phyloP scores from a whole-genome alignment of 2,113 vertebrate genomes.

The Xiphorhynchus elegans region DNA sequence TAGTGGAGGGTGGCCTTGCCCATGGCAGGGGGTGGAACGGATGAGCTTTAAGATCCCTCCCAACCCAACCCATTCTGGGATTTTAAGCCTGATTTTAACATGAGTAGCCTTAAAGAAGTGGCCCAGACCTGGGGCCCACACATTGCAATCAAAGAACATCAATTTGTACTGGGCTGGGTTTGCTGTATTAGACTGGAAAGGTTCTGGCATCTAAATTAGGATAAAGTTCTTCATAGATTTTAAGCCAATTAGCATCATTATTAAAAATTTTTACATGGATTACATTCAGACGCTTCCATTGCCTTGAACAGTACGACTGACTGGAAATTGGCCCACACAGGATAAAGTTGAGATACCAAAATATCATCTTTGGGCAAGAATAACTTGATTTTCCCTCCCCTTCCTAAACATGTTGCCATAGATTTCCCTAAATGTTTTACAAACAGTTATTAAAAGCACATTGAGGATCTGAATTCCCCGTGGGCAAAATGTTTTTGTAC shows the following conservation, averaged over 20 bases:
- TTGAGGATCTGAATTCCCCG: constrained; percentile 78
- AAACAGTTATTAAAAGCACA: constrained; percentile 84
- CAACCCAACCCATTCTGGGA: neutral
- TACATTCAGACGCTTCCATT: constrained; percentile 62
- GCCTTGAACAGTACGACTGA: constrained; percentile 35
- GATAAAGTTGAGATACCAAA: constrained; percentile 75
- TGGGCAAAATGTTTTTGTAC: constrained; percentile 78
- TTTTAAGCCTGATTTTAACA: neutral
- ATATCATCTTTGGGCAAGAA: constrained; percentile 80
- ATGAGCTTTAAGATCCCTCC: neutral
- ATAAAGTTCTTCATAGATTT: neutral
- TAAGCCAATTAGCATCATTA: constrained; percentile 41
- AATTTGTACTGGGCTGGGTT: neutral
- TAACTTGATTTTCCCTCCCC: constrained; percentile 60
- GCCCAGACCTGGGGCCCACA: neutral
- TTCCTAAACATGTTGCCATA: constrained; percentile 74
- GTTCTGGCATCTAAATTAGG: neutral
- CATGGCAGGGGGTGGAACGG: neutral
- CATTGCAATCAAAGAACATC: neutral
- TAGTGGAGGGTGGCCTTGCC: neutral
- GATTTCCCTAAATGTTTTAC: constrained; percentile 81
- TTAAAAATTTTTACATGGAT: constrained; percentile 59
- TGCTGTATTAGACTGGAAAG: neutral
- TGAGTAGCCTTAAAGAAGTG: neutral
- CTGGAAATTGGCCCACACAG: constrained; percentile 75